Base-by-base conservation (phyloP, 2,888 invertebrate genomes). In the Drosophila cognata region DNA sequence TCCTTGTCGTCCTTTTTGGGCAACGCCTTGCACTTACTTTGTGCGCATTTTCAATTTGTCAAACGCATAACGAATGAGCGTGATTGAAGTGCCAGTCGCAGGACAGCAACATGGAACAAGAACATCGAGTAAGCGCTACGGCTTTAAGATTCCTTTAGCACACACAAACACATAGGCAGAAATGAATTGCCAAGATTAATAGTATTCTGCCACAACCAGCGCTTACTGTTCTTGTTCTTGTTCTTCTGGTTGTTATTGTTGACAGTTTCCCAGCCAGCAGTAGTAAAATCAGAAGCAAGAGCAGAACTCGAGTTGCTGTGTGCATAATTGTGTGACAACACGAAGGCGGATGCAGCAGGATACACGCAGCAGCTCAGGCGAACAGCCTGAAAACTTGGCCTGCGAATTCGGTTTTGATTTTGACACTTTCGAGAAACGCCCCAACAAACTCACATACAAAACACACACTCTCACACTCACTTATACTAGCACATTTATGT, bases 301-400 rank as follows among this genome's bases (percentile, higher is more conserved):
- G 16, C 57, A 65, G 62, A 50, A 51, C 77, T 82, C 57, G 73
- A 57, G 78, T 77, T 75, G 72, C 68, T 89, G 84, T 76, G 80
- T 89, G 88, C 89, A 85, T 85, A 86, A 86, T 86, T 87, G 86
- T 90, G 84, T 83, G 90, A 87, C 90, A 90, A 83, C 86, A 79
- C 66, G 76, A 62, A 57, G 33, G 21, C 55, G 65, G 70, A 84
- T 69, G 80, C 77, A 69, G 77, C 63, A 76, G 77, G 72, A 76
- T 76, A 68, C 53, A 69, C 71, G 75, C 79, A 68, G 57, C 74
- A 64, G 51, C 67, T 58, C 57, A 63, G 56, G 61, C 62, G 64
- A 64, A 71, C 64, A 56, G 64, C 43, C 74, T 71, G 76, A 59
- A 76, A 85, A 78, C 75, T 88, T 87, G 84, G 79, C 68, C 77